A percentile compares a stretch with the other conserved stretches of the same genome.
phyloP scores from a whole-genome alignment of 2,797 vertebrate species.

The Setipinna tenuifilis region DNA sequence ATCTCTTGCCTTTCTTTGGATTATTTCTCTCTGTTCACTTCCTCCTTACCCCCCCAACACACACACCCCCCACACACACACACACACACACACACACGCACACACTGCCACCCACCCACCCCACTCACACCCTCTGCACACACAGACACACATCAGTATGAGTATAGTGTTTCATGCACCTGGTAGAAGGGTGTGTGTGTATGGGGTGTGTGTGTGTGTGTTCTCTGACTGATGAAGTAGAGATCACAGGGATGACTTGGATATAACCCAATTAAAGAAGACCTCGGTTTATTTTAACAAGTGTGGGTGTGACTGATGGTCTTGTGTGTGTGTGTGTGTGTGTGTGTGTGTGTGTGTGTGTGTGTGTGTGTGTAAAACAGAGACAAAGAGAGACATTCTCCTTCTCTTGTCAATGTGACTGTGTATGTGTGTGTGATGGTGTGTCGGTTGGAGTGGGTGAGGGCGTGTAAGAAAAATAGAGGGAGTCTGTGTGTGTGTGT shows the following conservation, averaged over 20 bases:
- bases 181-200: slow-evolving; percentile 35
- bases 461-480: too few relatives aligned
- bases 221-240: slow-evolving; percentile 49
- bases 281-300: slow-evolving; percentile 51
- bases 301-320: slow-evolving; percentile 4
- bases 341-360: too few relatives aligned
- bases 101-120: not conserved
- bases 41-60: too few relatives aligned
- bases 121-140: not conserved
- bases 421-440: too few relatives aligned
- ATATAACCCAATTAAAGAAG: slow-evolving; percentile 37
- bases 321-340: not conserved
- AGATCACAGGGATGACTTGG: slow-evolving; percentile 49
- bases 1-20: too few relatives aligned
- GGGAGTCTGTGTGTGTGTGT: slow-evolving; percentile 3
- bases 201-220: slow-evolving; percentile 25
- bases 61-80: not conserved
- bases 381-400: too few relatives aligned
- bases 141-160: slow-evolving; percentile 3
- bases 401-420: too few relatives aligned
- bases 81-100: not conserved
- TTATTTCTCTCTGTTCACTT: too few relatives aligned
- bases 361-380: too few relatives aligned
- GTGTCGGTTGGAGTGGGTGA: too few relatives aligned
- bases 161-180: slow-evolving; percentile 50